Evolutionary conservation across 2,797 vertebrate genomes (phyloP).

Genomic region (Falco columbarius): DNA sequence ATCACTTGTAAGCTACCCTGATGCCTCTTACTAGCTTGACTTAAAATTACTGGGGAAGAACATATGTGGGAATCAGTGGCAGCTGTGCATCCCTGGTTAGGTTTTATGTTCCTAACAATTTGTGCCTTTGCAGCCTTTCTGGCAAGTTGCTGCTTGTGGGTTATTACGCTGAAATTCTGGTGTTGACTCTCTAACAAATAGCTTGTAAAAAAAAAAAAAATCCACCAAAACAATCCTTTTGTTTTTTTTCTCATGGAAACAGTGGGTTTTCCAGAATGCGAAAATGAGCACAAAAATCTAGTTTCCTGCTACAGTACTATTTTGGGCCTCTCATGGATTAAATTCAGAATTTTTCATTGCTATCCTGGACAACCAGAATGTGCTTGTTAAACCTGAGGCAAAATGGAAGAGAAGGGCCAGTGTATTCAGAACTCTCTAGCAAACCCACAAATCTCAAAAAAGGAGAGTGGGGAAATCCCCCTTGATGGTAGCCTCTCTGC

Average conservation of each 20-base stretch:
- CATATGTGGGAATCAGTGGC: not conserved
- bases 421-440: not conserved
- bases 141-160: not conserved
- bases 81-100: not conserved
- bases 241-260: not conserved
- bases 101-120: not conserved
- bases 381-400: not conserved
- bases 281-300: not conserved
- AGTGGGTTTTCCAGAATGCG: not conserved
- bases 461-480: not conserved
- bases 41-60: not conserved
- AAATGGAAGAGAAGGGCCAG: not conserved
- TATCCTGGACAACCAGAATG: not conserved
- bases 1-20: not conserved
- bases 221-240: not conserved
- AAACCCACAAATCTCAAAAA: not conserved
- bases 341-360: not conserved
- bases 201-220: not conserved
- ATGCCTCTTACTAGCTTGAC: not conserved
- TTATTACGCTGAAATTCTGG: not conserved
- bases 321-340: not conserved
- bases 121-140: not conserved
- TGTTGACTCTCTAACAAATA: not conserved
- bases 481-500: not conserved
- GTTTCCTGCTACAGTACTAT: not conserved